Percentiles rank a stretch among this genome's conserved stretches.
Evolutionary conservation across 1,140 invertebrate species (phyloP).

Genomic region (Meloidogyne hapla): DNA sequence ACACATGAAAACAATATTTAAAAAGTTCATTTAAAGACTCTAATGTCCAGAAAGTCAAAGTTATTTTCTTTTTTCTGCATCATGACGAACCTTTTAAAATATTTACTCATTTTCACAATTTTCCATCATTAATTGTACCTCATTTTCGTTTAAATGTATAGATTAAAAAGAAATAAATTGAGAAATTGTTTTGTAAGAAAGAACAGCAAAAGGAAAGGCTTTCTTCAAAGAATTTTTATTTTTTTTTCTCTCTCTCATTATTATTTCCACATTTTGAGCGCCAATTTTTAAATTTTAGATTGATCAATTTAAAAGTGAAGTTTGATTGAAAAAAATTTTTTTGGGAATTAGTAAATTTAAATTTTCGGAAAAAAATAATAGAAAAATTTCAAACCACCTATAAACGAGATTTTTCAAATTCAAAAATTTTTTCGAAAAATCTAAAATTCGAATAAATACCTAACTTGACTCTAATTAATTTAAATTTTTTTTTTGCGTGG

Average conservation of each 20-base stretch:
- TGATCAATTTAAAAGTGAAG: not conserved
- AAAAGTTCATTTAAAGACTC: not conserved
- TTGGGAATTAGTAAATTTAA: not conserved
- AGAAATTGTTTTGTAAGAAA: not conserved
- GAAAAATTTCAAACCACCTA: too few relatives aligned
- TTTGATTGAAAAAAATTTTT: slow-evolving; percentile 4
- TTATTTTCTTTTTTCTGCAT: not conserved
- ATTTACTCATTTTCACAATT: not conserved
- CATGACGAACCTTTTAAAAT: not conserved
- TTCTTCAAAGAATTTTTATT: too few relatives aligned
- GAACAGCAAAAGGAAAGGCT: not conserved
- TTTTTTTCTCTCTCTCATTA: not conserved
- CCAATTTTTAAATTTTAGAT: not conserved
- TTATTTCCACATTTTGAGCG: not conserved
- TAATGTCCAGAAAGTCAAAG: not conserved
- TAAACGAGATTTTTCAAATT: too few relatives aligned
- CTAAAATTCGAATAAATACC: too few relatives aligned
- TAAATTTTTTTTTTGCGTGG: too few relatives aligned
- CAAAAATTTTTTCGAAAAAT: too few relatives aligned
- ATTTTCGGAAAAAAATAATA: too few relatives aligned
- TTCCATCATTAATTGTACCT: not conserved
- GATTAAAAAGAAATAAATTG: not conserved
- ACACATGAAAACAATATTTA: too few relatives aligned
- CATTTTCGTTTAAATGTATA: not conserved
- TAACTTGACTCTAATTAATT: too few relatives aligned